Conservation (phyloP, 2,888 invertebrate genomes). For the Sialis fuliginosa region DNA sequence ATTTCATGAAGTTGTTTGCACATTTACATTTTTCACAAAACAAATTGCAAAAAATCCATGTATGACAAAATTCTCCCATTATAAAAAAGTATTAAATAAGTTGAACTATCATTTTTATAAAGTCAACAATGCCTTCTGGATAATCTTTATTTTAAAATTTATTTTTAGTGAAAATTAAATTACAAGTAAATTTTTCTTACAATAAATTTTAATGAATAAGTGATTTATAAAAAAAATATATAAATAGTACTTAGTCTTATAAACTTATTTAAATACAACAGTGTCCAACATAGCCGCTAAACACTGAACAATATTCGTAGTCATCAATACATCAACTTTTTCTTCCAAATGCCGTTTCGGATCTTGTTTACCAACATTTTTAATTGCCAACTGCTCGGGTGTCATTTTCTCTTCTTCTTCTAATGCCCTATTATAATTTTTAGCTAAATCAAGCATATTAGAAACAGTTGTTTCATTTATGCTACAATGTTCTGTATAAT, state of each 20-base stretch:
- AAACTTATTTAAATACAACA: conserved; percentile 65
- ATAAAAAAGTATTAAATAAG: no score
- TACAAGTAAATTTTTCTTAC: no score
- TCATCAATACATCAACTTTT: conserved; percentile 92
- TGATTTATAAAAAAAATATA: no score
- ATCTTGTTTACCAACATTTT: conserved; percentile 98
- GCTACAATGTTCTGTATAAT: conserved; percentile 84
- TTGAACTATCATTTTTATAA: no score
- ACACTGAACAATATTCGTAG: conserved; percentile 94
- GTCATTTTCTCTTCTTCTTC: conserved; percentile 99
- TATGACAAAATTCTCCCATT: no score
- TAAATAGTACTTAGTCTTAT: neutral
- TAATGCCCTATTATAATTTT: conserved; percentile 78
- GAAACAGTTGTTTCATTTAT: conserved; percentile 88
- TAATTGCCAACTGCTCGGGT: conserved; percentile 95
- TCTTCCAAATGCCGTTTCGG: conserved; percentile 99
- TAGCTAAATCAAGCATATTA: conserved; percentile 93
- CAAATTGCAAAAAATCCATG: no score
- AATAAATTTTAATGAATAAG: no score
- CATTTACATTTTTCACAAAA: no score
- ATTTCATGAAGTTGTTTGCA: no score
- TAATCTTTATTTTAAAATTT: no score
- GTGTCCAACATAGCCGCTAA: conserved; percentile 93
- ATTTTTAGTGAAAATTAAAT: no score
- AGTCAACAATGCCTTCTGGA: no score